Evolutionary conservation across 37 sponge, comb jelly and placozoan genomes (phyloP).

Genomic region (Hexactinellida sp.): DNA sequence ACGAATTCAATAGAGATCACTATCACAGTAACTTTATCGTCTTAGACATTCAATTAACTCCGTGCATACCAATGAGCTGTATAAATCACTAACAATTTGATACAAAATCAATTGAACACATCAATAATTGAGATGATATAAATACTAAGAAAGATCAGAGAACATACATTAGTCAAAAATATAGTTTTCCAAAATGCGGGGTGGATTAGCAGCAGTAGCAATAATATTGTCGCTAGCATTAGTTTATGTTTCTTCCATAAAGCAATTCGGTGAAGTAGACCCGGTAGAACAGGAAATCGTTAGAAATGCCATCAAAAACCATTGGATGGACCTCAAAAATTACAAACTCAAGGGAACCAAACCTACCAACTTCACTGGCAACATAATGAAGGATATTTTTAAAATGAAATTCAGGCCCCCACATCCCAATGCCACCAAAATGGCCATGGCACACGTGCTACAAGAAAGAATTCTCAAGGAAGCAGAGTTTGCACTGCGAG

Average conservation of each 20-base stretch:
- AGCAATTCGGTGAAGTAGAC: background rate
- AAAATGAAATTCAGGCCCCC: background rate
- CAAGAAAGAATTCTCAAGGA: background rate
- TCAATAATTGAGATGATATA: too few relatives aligned
- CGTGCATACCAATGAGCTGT: too few relatives aligned
- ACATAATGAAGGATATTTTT: background rate
- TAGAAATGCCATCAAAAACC: slow-evolving; percentile 4
- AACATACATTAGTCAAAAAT: too few relatives aligned
- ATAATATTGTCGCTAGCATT: background rate
- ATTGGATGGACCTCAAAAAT: background rate
- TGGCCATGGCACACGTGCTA: background rate
- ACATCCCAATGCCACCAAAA: slow-evolving; percentile 6
- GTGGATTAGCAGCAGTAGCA: background rate
- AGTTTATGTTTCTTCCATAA: background rate
- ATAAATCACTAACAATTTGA: too few relatives aligned
- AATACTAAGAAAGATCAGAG: too few relatives aligned
- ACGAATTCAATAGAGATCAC: too few relatives aligned
- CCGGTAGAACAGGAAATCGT: background rate
- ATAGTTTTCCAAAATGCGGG: background rate
- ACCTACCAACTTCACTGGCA: background rate
- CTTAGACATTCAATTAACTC: too few relatives aligned
- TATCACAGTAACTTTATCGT: too few relatives aligned
- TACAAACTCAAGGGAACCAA: background rate
- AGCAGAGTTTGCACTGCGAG: background rate
- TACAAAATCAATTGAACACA: too few relatives aligned